phyloP scores from a whole-genome alignment of 2,888 invertebrate species.

The Apeira syringaria region DNA sequence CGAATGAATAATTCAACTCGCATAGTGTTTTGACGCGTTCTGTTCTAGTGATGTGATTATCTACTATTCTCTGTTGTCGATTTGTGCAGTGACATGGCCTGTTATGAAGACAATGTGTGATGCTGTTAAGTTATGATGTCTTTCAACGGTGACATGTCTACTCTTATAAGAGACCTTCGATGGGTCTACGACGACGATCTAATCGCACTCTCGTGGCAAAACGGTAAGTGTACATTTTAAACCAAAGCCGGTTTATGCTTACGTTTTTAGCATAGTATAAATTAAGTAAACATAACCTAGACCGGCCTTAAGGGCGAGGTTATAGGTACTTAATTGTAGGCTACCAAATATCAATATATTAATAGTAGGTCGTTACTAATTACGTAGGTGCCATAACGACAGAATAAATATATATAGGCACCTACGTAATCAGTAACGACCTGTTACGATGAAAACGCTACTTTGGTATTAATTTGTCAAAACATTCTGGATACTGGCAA shows the following conservation, averaged over 20 bases:
- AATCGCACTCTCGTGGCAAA: conserved; percentile 77
- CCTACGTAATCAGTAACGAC: no score
- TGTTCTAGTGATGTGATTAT: conserved; percentile 67
- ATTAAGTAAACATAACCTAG: no score
- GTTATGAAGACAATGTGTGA: conserved; percentile 42
- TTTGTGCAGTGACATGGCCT: conserved; percentile 45
- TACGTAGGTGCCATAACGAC: no score
- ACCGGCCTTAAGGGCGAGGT: no score
- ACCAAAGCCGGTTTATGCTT: conserved; percentile 1
- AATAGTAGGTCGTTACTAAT: no score
- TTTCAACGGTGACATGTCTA: conserved; percentile 75
- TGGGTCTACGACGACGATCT: conserved; percentile 79
- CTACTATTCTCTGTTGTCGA: conserved; percentile 32
- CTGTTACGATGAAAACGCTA: no score
- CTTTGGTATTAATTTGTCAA: no score
- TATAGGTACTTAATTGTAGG: no score
- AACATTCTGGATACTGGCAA: no score
- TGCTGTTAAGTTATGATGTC: conserved; percentile 72
- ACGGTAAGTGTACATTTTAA: conserved; percentile 56
- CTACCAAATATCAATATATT: no score
- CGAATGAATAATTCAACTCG: conserved; percentile 48
- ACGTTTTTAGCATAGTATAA: no score
- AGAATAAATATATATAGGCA: no score
- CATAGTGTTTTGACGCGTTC: conserved; percentile 43
- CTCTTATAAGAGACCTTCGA: conserved; percentile 76